These are phyloP conservation scores for Bergia sp. DNA, from an alignment of 92 coral and sea anemone species.

Conservation along the genomic window DNA sequence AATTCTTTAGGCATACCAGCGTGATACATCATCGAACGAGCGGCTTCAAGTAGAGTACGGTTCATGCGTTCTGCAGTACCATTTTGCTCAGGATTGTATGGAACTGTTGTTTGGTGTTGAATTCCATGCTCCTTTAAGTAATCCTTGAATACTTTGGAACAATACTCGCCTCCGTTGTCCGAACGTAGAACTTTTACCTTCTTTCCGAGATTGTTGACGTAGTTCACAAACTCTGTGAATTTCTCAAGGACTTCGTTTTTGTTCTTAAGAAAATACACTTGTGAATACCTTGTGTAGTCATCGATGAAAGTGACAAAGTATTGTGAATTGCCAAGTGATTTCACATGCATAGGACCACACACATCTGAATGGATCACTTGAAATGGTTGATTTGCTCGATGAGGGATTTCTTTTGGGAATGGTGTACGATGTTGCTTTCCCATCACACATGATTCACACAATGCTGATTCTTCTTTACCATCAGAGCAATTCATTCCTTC, in stretches of 20 bases:
- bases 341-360: conserved; percentile 39
- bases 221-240: conserved; percentile 39
- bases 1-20: conserved; percentile 21
- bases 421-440: conserved; percentile 44
- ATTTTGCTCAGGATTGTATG: conserved; percentile 42
- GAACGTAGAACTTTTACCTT: conserved; percentile 42
- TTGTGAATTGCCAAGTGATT: conserved; percentile 33
- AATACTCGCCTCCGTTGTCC: conserved; percentile 32
- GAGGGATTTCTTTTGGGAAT: conserved; percentile 13
- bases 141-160: conserved; percentile 25
- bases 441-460: conserved; percentile 46
- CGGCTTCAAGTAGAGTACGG: conserved; percentile 41
- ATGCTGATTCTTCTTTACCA: conserved; percentile 16
- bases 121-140: conserved; percentile 46
- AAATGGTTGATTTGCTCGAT: conserved; percentile 29
- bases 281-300: conserved; percentile 31
- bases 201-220: conserved; percentile 31
- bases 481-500: conserved; percentile 41
- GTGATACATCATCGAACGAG: conserved; percentile 48
- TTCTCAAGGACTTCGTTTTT: conserved; percentile 43
- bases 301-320: conserved; percentile 21
- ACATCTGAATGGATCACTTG: conserved; percentile 33
- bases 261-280: conserved; percentile 5
- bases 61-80: conserved; percentile 58
- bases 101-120: conserved; percentile 41